Conservation (phyloP, 1,140 invertebrate genomes). For the Zaprionus africanus region DNA sequence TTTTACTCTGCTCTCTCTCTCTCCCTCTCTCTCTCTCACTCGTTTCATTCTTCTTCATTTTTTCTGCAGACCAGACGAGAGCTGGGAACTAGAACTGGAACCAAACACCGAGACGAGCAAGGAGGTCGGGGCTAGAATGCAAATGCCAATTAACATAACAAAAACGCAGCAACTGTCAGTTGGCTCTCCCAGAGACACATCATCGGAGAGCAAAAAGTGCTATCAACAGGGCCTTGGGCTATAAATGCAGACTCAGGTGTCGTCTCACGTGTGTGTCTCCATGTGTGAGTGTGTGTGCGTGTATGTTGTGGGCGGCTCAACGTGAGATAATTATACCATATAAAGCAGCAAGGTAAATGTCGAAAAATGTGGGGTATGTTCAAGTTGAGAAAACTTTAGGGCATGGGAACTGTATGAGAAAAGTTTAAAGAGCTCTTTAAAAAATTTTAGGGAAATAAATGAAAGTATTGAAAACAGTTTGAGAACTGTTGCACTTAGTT, state of each 20-base stretch:
- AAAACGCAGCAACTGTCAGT: conserved; percentile 44
- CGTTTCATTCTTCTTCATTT: conserved; percentile 6
- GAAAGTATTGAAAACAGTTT: neutral
- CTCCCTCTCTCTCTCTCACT: conserved; percentile 1
- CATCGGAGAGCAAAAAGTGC: conserved; percentile 17
- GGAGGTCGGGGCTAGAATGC: conserved; percentile 26
- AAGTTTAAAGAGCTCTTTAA: neutral
- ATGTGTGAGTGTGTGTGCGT: neutral
- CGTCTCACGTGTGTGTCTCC: conserved; percentile 48
- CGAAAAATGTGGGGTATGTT: neutral
- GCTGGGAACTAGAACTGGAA: conserved; percentile 27
- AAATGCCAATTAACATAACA: conserved; percentile 81
- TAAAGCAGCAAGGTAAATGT: conserved; percentile 1
- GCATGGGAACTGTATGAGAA: neutral
- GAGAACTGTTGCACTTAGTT: neutral
- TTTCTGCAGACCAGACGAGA: conserved; percentile 16
- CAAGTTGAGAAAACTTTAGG: neutral
- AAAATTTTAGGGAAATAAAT: neutral
- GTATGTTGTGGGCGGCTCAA: conserved; percentile 53
- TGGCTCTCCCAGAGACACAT: neutral
- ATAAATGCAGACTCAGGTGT: conserved; percentile 79
- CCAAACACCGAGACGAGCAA: conserved; percentile 9
- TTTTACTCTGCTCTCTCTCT: neutral
- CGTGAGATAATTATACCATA: conserved; percentile 46
- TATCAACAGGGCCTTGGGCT: conserved; percentile 43